These are phyloP conservation scores for Danionella cerebrum DNA, from an alignment of 2,113 vertebrate genomes.

Conservation along the genomic window DNA sequence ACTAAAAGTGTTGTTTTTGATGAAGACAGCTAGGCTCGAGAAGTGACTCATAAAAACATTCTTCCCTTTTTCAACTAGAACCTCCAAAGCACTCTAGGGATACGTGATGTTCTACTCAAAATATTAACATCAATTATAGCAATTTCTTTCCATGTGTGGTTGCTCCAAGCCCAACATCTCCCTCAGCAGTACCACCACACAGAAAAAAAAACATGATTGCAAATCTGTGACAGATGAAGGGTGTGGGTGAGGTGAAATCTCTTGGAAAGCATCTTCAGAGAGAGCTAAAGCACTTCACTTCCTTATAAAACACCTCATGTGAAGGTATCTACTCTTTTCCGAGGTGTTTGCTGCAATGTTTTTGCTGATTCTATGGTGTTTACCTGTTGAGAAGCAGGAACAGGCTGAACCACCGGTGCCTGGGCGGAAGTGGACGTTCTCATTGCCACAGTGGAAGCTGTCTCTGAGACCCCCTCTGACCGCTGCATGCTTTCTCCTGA, in stretches of 20 bases:
- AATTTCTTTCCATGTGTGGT: neutral
- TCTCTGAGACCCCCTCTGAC: constrained; percentile 79
- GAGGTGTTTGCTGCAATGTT: neutral
- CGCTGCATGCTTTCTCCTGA: constrained; percentile 81
- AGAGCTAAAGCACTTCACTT: neutral
- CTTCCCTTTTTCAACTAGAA: neutral
- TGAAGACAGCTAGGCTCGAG: neutral
- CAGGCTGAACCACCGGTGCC: constrained; percentile 82
- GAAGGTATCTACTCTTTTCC: neutral
- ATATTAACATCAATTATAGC: constrained; percentile 1
- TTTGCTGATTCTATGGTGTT: neutral
- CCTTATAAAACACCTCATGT: neutral
- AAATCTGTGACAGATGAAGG: constrained; percentile 14
- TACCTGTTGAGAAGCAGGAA: constrained; percentile 94
- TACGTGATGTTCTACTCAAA: neutral
- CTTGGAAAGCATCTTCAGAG: neutral
- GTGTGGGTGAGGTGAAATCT: constrained; percentile 7
- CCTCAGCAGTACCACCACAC: neutral
- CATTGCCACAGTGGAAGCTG: constrained; percentile 75
- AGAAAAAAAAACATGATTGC: neutral
- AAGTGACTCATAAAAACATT: neutral
- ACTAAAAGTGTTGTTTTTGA: neutral
- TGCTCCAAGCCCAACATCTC: constrained; percentile 24
- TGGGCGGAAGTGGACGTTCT: constrained; percentile 75
- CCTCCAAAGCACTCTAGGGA: neutral